Percentiles rank a stretch among this genome's conserved stretches.
These are phyloP conservation scores for Rostratula benghalensis DNA, from an alignment of 2,113 vertebrate species.

Conservation along the genomic window DNA sequence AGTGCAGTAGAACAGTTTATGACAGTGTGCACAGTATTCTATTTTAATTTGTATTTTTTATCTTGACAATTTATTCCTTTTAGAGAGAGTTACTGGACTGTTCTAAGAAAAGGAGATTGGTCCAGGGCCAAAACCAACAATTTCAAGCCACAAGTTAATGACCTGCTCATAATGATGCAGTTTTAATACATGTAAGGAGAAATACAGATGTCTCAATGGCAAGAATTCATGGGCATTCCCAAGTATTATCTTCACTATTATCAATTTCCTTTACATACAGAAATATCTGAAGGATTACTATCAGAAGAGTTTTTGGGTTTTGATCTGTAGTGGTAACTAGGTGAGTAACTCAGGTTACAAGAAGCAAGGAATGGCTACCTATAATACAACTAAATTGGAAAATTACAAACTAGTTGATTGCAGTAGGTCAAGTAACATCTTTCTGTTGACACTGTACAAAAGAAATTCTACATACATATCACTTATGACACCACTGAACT, in stretches of 20 bases:
- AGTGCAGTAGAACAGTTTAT: background rate
- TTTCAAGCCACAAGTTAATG: background rate
- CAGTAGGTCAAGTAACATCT: background rate
- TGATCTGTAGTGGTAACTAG: background rate
- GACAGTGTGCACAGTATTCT: background rate
- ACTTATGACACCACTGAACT: background rate
- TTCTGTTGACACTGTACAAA: background rate
- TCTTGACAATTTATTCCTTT: background rate
- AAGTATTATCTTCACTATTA: background rate
- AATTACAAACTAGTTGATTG: background rate
- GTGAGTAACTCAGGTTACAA: background rate
- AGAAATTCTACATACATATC: background rate
- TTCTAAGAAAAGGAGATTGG: background rate
- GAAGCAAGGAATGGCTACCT: background rate
- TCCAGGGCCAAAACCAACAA: background rate
- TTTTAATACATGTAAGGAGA: background rate
- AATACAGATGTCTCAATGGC: background rate
- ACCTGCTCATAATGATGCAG: background rate
- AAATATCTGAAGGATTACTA: background rate
- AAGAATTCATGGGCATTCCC: background rate
- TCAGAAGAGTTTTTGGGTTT: background rate
- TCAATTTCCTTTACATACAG: background rate
- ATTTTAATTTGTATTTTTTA: background rate
- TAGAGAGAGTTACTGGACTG: background rate
- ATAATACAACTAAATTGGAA: background rate